Evolutionary conservation across 2,797 vertebrate genomes (phyloP).

Genomic region (Poecilia wingei): DNA sequence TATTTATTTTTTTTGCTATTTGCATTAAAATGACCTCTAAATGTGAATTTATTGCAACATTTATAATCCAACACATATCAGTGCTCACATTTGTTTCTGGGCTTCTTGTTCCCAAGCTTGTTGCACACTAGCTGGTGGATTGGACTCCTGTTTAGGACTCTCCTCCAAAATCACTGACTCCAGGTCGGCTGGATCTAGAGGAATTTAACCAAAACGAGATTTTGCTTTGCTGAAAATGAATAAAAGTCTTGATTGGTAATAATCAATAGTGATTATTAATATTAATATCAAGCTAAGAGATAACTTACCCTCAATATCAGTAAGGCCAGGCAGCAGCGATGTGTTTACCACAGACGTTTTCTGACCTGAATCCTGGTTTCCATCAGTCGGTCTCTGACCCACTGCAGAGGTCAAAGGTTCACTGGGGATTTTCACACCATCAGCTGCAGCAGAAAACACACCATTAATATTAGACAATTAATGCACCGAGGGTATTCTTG

Average conservation of each 20-base stretch:
- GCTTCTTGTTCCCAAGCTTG: conserved; percentile 86
- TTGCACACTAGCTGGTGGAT: conserved; percentile 65
- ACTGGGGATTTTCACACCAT: conserved; percentile 22
- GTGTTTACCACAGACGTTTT: conserved; percentile 17
- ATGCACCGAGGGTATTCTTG: neutral
- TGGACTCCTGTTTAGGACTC: conserved; percentile 47
- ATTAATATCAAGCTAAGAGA: neutral
- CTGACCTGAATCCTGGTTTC: conserved; percentile 34
- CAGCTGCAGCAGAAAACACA: conserved; percentile 10
- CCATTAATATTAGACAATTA: neutral
- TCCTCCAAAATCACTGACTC: conserved; percentile 88
- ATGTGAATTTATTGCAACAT: neutral
- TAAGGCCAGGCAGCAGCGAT: conserved; percentile 23
- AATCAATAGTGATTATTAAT: neutral
- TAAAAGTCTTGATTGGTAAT: neutral
- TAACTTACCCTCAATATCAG: conserved; percentile 65
- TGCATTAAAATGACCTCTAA: neutral
- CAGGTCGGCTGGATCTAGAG: conserved; percentile 85
- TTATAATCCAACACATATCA: neutral
- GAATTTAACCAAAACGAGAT: conserved; percentile 13
- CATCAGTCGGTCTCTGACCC: conserved; percentile 18
- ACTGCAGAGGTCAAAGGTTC: conserved; percentile 25
- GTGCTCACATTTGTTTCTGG: conserved; percentile 61
- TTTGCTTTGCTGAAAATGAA: conserved; percentile 2
- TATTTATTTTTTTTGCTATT: neutral